These are phyloP conservation scores for Picus viridis DNA, from an alignment of 2,797 vertebrate genomes.

Conservation along the genomic window DNA sequence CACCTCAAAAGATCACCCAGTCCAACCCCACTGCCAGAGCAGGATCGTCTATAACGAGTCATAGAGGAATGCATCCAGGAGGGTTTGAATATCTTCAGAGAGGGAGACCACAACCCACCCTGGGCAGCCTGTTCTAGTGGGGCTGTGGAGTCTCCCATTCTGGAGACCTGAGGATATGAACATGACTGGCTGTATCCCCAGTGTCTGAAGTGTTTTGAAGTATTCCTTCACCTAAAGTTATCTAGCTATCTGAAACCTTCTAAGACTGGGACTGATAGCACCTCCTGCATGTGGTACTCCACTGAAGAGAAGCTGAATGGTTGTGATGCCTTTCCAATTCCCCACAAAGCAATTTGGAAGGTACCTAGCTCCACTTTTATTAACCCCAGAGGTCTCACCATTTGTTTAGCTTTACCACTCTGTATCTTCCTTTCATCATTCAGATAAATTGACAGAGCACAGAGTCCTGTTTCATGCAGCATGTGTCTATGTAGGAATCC, in stretches of 20 bases:
- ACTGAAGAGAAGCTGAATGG: slow-evolving; percentile 32
- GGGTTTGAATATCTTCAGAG: too few relatives aligned
- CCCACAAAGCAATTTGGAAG: slow-evolving; percentile 49
- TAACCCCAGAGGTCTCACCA: slow-evolving; percentile 61
- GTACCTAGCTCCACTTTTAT: slow-evolving; percentile 63
- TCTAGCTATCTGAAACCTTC: slow-evolving; percentile 12
- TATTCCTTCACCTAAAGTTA: slow-evolving; percentile 7
- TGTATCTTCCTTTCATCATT: slow-evolving; percentile 54
- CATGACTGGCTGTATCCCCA: neutral
- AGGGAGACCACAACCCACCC: too few relatives aligned
- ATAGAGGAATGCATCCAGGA: too few relatives aligned
- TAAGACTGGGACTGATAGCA: slow-evolving; percentile 37
- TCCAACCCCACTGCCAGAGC: too few relatives aligned
- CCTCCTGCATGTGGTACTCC: neutral
- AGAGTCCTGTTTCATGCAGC: slow-evolving; percentile 5
- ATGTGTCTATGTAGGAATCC: slow-evolving; percentile 52
- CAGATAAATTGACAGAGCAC: slow-evolving; percentile 63
- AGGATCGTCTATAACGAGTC: too few relatives aligned
- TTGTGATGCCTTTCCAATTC: slow-evolving; percentile 60
- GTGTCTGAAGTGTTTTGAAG: slow-evolving; percentile 44
- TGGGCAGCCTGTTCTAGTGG: too few relatives aligned
- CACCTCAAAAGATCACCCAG: too few relatives aligned
- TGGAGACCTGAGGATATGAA: neutral
- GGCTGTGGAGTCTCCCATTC: too few relatives aligned
- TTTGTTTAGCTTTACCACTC: slow-evolving; percentile 68